A percentile compares a stretch with the other conserved stretches of the same genome.
Conservation (phyloP, 2,888 invertebrate genomes). For the Lochmaea capreae region DNA sequence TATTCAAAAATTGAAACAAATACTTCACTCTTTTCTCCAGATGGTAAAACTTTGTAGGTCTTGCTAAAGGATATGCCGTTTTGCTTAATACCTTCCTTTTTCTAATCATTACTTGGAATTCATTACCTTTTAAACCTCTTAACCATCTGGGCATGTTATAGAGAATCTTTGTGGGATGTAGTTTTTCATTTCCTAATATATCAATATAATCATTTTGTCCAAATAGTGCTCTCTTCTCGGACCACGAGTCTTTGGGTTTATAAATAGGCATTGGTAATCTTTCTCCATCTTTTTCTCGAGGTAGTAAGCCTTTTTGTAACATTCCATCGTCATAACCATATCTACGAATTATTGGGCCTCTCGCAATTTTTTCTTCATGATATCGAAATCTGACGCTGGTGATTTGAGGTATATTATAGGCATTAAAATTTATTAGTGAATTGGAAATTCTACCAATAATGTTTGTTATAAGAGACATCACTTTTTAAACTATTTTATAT, state of each 20-base stretch:
- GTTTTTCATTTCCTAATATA: slow-evolving; percentile 85
- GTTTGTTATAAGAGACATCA: slow-evolving; percentile 29
- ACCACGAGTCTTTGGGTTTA: slow-evolving; percentile 81
- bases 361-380: slow-evolving; percentile 71
- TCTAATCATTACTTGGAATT: slow-evolving; percentile 81
- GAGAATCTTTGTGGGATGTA: slow-evolving; percentile 86
- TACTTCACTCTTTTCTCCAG: slow-evolving; percentile 79
- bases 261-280: slow-evolving; percentile 76
- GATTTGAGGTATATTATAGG: slow-evolving; percentile 62
- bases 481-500: background rate
- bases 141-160: slow-evolving; percentile 92
- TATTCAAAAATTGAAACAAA: slow-evolving; percentile 82
- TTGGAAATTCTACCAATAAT: slow-evolving; percentile 4
- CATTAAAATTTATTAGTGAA: slow-evolving; percentile 36
- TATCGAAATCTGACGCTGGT: slow-evolving; percentile 69
- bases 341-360: slow-evolving; percentile 73
- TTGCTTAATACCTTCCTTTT: slow-evolving; percentile 76
- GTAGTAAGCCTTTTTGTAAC: slow-evolving; percentile 76
- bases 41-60: slow-evolving; percentile 84
- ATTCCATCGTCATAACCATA: slow-evolving; percentile 80
- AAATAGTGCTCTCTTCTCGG: slow-evolving; percentile 81
- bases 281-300: slow-evolving; percentile 70
- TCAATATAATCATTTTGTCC: slow-evolving; percentile 99
- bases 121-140: slow-evolving; percentile 87
- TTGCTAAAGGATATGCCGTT: slow-evolving; percentile 70